Conservation (phyloP, 2,888 invertebrate genomes). For the Drosophila mulleri region DNA sequence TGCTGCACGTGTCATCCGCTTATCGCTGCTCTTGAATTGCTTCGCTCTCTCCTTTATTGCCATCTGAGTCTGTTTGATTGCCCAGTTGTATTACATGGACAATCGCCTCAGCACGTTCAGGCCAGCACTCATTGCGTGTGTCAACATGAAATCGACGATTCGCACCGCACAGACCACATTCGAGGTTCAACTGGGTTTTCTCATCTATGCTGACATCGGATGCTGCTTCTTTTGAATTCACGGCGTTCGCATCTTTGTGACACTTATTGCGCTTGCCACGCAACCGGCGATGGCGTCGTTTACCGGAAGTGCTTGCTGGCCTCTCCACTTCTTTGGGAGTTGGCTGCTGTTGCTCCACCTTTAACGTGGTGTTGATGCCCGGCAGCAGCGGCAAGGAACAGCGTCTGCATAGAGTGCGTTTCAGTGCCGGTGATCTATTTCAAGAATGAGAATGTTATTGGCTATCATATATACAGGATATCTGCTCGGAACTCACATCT, state of each 20-base stretch:
- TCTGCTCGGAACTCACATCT: slow-evolving; percentile 76
- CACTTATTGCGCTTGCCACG: slow-evolving; percentile 11
- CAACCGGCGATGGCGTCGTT: slow-evolving; percentile 30
- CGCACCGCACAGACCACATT: slow-evolving; percentile 78
- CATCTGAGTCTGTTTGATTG: neutral
- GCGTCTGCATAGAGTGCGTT: slow-evolving; percentile 83
- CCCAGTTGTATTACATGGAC: slow-evolving; percentile 55
- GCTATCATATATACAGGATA: neutral
- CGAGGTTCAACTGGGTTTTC: slow-evolving; percentile 49
- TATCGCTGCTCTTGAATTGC: slow-evolving; percentile 17
- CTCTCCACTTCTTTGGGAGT: neutral
- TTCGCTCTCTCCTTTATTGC: neutral
- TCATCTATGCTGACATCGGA: slow-evolving; percentile 35
- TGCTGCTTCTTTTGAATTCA: neutral
- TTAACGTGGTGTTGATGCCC: slow-evolving; percentile 77
- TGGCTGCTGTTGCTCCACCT: slow-evolving; percentile 8
- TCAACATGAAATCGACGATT: slow-evolving; percentile 74
- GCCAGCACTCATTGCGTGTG: slow-evolving; percentile 81
- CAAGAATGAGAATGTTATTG: neutral
- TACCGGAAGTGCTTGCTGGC: neutral
- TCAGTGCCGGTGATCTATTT: slow-evolving; percentile 82
- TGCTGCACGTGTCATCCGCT: slow-evolving; percentile 19
- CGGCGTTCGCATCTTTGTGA: neutral
- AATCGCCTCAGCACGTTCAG: slow-evolving; percentile 80
- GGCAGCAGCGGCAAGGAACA: slow-evolving; percentile 81